These are phyloP conservation scores for Aricia agestis DNA, from an alignment of 1,140 invertebrate species.

Conservation along the genomic window DNA sequence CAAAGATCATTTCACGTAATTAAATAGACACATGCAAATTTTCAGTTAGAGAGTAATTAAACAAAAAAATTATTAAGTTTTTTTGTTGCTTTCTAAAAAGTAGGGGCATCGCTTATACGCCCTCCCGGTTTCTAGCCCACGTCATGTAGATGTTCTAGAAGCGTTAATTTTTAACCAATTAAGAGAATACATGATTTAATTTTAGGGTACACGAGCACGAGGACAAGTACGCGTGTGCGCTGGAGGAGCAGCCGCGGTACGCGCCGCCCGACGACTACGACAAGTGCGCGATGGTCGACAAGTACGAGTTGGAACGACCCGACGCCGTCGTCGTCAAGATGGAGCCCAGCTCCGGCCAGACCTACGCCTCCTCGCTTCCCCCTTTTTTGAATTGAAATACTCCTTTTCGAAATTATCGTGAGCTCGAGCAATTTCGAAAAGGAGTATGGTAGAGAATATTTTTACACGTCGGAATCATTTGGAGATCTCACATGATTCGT, in stretches of 20 bases:
- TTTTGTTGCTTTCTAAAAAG: too few relatives aligned
- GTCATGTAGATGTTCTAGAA: too few relatives aligned
- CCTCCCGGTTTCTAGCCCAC: too few relatives aligned
- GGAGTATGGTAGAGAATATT: conserved; percentile 49
- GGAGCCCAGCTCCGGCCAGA: conserved; percentile 77
- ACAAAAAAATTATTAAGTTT: too few relatives aligned
- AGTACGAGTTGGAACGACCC: conserved; percentile 74
- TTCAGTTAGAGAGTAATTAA: too few relatives aligned
- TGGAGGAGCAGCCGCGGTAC: conserved; percentile 79
- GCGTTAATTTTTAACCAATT: too few relatives aligned
- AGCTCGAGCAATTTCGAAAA: conserved; percentile 68
- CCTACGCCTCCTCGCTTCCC: conserved; percentile 82
- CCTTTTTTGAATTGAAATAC: conserved; percentile 86
- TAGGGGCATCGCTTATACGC: too few relatives aligned
- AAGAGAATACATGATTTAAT: too few relatives aligned
- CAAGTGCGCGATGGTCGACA: conserved; percentile 75
- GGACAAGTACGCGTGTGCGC: conserved; percentile 75
- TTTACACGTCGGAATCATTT: not conserved
- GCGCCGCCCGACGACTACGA: conserved; percentile 75
- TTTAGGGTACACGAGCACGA: conserved; percentile 69
- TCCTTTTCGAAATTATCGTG: conserved; percentile 76
- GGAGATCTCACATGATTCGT: too few relatives aligned
- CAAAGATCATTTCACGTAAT: too few relatives aligned
- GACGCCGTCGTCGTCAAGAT: conserved; percentile 79
- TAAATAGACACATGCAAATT: too few relatives aligned